Base-by-base conservation (phyloP, 2,113 vertebrate genomes). In the Cromileptes altivelis region DNA sequence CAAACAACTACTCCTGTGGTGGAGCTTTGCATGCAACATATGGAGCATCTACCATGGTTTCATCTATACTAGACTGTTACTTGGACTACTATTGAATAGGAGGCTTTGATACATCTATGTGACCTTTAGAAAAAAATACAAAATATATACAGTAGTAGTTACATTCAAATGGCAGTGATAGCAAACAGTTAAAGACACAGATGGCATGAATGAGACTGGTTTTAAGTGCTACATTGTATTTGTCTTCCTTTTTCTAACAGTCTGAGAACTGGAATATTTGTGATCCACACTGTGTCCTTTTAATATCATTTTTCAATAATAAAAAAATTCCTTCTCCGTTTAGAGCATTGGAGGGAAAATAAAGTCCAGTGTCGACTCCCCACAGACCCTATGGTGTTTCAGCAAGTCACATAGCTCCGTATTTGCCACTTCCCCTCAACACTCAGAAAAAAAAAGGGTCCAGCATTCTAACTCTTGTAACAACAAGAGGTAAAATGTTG, bases 331-430 rank as follows among this genome's bases (percentile, higher is more conserved):
- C 47, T 17, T 57, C 62, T 85, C 82, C 85, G 67, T 77, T 75
- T 56, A 55, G 25, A 65, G 19, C 13, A 79, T 67, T 56, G 21
- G 68, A 89, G 70, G 64, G 62, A 68, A 82, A 74, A 52, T 63
- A 18, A 81, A 85, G 64, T 91, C 84, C 86, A 82, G 19, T 75
- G 52, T 64, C 21, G 70, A 86, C 80, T 86, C 94, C 94, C 94
- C 95, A 93, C 95, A 95, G 94, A 94, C 94, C 93, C 93, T 88
- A 91, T 87, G 87, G 88, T 90, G 89, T 82, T 89, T 83, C 80
- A 90, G 80, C 89, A 94, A 84, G 80, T 84, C 86, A 89, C 85
- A 58, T 77, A 84, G 89, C 90, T 82, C 88, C 86, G 64, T 27
- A 61, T 80, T 70, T 69, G 64, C 75, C 65, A 65, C 60, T 55